Evolutionary conservation across 2,888 invertebrate genomes (phyloP).

Genomic region (Allolobophora icterica): DNA sequence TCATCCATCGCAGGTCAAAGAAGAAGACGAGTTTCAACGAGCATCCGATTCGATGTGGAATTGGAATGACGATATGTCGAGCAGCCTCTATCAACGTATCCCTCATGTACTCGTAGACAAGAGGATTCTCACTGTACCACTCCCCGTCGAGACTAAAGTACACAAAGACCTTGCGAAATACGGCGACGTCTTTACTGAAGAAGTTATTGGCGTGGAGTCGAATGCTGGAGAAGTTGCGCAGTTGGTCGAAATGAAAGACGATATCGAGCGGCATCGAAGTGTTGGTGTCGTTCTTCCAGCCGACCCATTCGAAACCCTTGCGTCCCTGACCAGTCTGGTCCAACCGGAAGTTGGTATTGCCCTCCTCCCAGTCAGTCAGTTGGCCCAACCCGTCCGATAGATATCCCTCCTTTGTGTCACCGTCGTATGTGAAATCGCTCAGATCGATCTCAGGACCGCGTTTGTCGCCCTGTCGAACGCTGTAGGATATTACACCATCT

Average conservation of each 20-base stretch:
- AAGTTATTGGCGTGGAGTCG: conserved; percentile 61
- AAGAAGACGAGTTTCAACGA: conserved; percentile 78
- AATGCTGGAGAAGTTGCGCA: conserved; percentile 81
- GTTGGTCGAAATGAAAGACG: conserved; percentile 84
- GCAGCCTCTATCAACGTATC: conserved; percentile 71
- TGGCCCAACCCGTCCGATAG: conserved; percentile 82
- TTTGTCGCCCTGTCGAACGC: conserved; percentile 86
- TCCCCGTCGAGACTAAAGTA: conserved; percentile 79
- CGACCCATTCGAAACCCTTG: conserved; percentile 81
- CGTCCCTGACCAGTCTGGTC: conserved; percentile 69
- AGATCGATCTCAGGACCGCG: conserved; percentile 81
- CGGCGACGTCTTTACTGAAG: conserved; percentile 72
- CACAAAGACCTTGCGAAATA: conserved; percentile 81
- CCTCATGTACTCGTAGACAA: conserved; percentile 72
- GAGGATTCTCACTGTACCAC: conserved; percentile 78
- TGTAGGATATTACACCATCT: conserved; percentile 85
- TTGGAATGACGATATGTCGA: conserved; percentile 81
- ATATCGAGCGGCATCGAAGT: conserved; percentile 71
- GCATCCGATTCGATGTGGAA: conserved; percentile 81
- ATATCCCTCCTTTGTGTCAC: conserved; percentile 60
- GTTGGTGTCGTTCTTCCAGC: conserved; percentile 73
- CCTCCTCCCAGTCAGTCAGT: conserved; percentile 77
- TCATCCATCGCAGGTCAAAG: conserved; percentile 85
- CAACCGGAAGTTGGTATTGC: conserved; percentile 71
- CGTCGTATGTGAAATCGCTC: conserved; percentile 84